These are phyloP conservation scores for Benitochromis conjunctus DNA, from an alignment of 2,113 vertebrate genomes.

Conservation along the genomic window DNA sequence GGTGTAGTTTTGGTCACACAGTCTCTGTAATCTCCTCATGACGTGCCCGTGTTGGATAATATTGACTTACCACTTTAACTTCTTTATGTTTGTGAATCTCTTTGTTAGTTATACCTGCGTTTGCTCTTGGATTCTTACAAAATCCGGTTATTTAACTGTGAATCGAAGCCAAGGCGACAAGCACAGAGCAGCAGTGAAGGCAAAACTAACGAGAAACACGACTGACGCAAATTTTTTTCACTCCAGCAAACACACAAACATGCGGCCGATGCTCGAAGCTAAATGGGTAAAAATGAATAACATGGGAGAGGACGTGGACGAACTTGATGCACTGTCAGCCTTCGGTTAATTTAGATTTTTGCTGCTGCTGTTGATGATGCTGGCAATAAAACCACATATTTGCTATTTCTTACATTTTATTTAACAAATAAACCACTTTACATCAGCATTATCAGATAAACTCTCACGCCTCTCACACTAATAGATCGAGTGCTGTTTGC, in stretches of 20 bases:
- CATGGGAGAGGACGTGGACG: background rate
- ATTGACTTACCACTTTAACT: background rate
- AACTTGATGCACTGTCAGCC: background rate
- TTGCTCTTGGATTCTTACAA: background rate
- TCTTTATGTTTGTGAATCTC: background rate
- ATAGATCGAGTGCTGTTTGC: background rate
- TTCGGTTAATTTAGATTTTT: background rate
- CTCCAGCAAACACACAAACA: conserved; percentile 8
- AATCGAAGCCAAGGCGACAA: background rate
- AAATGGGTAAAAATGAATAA: background rate
- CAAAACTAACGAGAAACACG: background rate
- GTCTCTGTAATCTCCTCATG: background rate
- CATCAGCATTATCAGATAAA: background rate
- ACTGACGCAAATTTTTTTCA: background rate
- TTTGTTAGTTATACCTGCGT: background rate
- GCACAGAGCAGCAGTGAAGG: background rate
- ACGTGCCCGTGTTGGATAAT: background rate
- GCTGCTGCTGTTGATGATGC: background rate
- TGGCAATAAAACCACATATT: background rate
- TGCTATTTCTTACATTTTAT: background rate
- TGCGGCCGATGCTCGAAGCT: background rate
- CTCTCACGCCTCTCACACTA: background rate
- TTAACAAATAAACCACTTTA: background rate
- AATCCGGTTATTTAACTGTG: background rate
- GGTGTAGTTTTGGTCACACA: background rate